These are phyloP conservation scores for Drosophila melanocephala DNA, from an alignment of 2,888 invertebrate species.

Conservation along the genomic window DNA sequence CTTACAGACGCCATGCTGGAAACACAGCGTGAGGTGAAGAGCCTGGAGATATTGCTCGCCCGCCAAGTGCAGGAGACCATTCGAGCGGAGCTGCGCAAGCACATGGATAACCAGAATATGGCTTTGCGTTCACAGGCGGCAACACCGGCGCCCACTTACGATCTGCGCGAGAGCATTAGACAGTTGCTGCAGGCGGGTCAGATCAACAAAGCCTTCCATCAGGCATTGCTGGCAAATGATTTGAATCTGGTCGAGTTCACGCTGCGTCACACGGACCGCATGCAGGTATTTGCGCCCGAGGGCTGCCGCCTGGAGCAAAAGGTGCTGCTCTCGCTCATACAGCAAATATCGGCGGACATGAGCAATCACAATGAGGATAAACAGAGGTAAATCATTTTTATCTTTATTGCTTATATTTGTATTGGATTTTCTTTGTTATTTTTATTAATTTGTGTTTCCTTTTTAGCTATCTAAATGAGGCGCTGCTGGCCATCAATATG, in stretches of 20 bases:
- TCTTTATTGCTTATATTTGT: background rate
- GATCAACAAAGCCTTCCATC: constrained; percentile 94
- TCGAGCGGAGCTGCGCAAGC: constrained; percentile 84
- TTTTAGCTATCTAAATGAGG: constrained; percentile 93
- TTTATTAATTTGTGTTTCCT: background rate
- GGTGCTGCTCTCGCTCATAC: constrained; percentile 96
- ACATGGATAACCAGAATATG: constrained; percentile 88
- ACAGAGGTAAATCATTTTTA: constrained; percentile 88
- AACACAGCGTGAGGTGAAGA: constrained; percentile 84
- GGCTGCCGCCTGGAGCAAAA: constrained; percentile 92
- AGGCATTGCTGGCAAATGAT: constrained; percentile 95
- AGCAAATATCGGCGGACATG: constrained; percentile 96
- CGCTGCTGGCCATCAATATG: constrained; percentile 92
- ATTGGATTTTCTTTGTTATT: background rate
- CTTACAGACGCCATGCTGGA: constrained; percentile 83
- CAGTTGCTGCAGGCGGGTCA: constrained; percentile 90
- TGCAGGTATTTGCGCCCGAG: constrained; percentile 90
- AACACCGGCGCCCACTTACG: constrained; percentile 90
- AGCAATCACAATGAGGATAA: constrained; percentile 93
- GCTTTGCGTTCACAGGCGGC: constrained; percentile 90
- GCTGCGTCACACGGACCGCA: constrained; percentile 93
- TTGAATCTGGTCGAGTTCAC: constrained; percentile 94
- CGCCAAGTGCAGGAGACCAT: constrained; percentile 84
- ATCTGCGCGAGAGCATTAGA: constrained; percentile 89
- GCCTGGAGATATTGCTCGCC: constrained; percentile 80